Evolutionary conservation across 2,797 vertebrate species (phyloP), one percentile per base, ranked within the genome.

Genomic region (Myripristis jacobus): DNA sequence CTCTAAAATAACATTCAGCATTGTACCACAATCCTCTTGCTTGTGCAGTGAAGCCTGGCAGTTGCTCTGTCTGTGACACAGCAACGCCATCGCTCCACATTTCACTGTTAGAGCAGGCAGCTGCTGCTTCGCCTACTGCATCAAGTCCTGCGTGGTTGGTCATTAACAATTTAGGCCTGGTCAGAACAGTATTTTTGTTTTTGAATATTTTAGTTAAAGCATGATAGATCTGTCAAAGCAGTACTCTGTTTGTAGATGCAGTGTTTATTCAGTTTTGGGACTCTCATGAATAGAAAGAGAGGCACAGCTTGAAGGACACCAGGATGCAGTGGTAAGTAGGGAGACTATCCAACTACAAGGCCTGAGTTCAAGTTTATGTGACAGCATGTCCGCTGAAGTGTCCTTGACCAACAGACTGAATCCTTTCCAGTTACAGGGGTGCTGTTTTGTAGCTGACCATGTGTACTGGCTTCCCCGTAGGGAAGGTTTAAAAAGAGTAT

Each of bases 1-100:
- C 54, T 61, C 70, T 79, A 46, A 59, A 62, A 66, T 53, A 76
- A 69, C 58, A 52, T 58, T 19, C 50, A n/a, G 46, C 70, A 47
- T 12, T 51, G 57, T 67, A 51, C 79, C 52, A 9, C 54, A 74
- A 80, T 68, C 63, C 59, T 60, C 27, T 60, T 8, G 10, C 54
- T 43, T 52, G 1, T 62, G 22, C 70, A 79, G 4, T 43, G 41
- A 43, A 15, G 15, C 41, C 41, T 16, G 15, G 41, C 41, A 16
- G 41, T 43, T 43, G 41, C 0, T 16, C 41, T 43, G 41, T 15
- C 41, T 16, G 13, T 43, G 41, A 43, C 41, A 16, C 41, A 43
- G 41, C 41, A 59, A 27, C 66, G 52, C 62, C 56, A 19, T 22
- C 59, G 54, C 8, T 0, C 57, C 41, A 31, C n/a, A 44, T 74